A percentile compares a stretch with the other conserved stretches of the same genome.
Conservation (phyloP, 2,888 invertebrate species). For the Lochmaea crataegi region DNA sequence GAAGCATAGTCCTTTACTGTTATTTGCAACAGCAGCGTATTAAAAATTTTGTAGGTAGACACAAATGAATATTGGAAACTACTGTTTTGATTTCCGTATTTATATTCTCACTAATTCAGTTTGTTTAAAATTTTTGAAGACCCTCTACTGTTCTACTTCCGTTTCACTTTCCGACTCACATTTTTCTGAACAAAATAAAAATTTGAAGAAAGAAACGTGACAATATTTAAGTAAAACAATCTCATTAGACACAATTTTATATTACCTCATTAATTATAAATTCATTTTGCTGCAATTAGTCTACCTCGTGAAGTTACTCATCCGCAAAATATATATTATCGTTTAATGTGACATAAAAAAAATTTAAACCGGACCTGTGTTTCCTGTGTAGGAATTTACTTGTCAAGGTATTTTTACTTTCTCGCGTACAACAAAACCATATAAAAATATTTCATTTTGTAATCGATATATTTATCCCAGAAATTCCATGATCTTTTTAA, state of each 20-base stretch:
- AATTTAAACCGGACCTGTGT: slow-evolving; percentile 3
- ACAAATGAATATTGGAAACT: too few relatives aligned
- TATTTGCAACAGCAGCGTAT: not conserved
- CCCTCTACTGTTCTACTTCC: too few relatives aligned
- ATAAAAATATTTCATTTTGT: slow-evolving; percentile 5
- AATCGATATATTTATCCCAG: slow-evolving; percentile 1
- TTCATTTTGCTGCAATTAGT: not conserved
- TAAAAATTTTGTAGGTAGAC: too few relatives aligned
- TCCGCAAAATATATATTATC: not conserved
- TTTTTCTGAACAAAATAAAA: too few relatives aligned
- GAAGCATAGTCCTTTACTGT: too few relatives aligned
- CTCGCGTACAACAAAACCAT: slow-evolving; percentile 3
- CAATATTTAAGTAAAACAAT: not conserved
- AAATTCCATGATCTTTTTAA: not conserved
- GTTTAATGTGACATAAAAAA: not conserved
- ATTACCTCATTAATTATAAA: not conserved
- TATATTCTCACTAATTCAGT: too few relatives aligned
- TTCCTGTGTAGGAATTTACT: slow-evolving; percentile 5
- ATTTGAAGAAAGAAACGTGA: too few relatives aligned
- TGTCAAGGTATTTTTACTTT: slow-evolving; percentile 15
- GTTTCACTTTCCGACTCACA: too few relatives aligned
- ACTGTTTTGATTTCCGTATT: too few relatives aligned
- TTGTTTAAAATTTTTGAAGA: too few relatives aligned
- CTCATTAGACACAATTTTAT: not conserved
- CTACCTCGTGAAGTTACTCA: not conserved